Base-by-base conservation (phyloP, 2,888 invertebrate genomes). In the Hypomecis punctinalis region DNA sequence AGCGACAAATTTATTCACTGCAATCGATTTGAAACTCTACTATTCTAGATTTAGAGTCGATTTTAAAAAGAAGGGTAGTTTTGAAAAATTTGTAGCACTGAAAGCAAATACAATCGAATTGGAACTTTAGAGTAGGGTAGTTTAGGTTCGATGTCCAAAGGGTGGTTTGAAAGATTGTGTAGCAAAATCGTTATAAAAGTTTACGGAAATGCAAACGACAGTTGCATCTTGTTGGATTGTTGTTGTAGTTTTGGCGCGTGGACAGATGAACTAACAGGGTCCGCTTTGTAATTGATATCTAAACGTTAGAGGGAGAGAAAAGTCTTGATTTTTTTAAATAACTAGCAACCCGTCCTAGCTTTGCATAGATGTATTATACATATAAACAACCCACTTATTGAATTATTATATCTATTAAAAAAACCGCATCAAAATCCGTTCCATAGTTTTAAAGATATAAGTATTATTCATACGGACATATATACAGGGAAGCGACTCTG, bases 151-250 rank as follows among this genome's bases (percentile, higher is more conserved):
- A 73, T 72, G 69, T 76, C 72, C 70, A 71, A 65, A 74, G 37
- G 43, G 1, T 6, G 74, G 74, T 65, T 69, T 72, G 68, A 73
- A 73, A 76, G n/a, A 56, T 47, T 61, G 55, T 83, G 81, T 84
- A 80, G 79, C 81, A 69, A 80, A 61, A 66, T 84, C 82, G 81
- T 76, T 78, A 77, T 75, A 74, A 71, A 74, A 74, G 82, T 84
- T 82, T 85, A 85, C 84, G 87, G 87, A 88, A 89, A 87, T 81
- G 76, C 80, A 81, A 81, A 81, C 79, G 87, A 85, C 89, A 87
- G 89, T 90, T 87, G 86, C 75, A 77, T 83, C 80, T 82, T 81
- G 73, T 75, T 73, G 77, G 78, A 81, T 85, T 87, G 65, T 88
- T 88, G 83, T 84, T 81, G 74, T 82, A 77, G 6, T 61, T 76